Conservation (phyloP, 2,797 vertebrate genomes). For the Naso thynnoides region DNA sequence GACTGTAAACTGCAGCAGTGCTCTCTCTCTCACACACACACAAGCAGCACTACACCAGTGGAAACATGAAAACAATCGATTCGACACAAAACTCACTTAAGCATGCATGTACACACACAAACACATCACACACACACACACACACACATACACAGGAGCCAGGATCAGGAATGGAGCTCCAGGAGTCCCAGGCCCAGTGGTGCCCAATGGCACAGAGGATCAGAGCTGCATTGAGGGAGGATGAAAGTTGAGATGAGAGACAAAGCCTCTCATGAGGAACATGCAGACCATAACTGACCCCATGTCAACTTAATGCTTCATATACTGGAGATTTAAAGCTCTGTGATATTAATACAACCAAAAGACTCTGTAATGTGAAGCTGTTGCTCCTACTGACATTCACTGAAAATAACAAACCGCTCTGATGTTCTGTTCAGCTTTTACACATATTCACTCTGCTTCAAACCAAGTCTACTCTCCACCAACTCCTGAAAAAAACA, state of each 20-base stretch:
- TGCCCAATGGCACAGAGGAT: constrained; percentile 20
- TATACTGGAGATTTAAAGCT: not conserved
- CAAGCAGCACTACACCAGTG: constrained; percentile 18
- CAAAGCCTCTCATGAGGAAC: not conserved
- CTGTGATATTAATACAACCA: not conserved
- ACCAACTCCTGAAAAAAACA: too few relatives aligned
- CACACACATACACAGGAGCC: not conserved
- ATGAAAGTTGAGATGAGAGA: not conserved
- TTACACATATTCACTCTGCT: not conserved
- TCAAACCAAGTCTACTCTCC: too few relatives aligned
- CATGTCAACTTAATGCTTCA: not conserved
- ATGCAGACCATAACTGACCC: constrained; percentile 1
- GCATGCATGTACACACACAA: constrained; percentile 26
- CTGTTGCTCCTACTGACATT: too few relatives aligned
- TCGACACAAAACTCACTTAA: constrained; percentile 45
- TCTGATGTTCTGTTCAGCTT: not conserved
- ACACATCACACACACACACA: constrained; percentile 13
- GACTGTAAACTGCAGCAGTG: constrained; percentile 29
- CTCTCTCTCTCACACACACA: constrained; percentile 5
- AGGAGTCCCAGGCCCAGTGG: constrained; percentile 16
- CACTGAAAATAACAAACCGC: not conserved
- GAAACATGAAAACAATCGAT: constrained; percentile 54
- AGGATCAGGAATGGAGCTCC: constrained; percentile 11
- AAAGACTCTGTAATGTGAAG: not conserved
- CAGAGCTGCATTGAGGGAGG: constrained; percentile 7